Conservation (phyloP, 2,113 vertebrate species). For the Dipodomys stephensi region DNA sequence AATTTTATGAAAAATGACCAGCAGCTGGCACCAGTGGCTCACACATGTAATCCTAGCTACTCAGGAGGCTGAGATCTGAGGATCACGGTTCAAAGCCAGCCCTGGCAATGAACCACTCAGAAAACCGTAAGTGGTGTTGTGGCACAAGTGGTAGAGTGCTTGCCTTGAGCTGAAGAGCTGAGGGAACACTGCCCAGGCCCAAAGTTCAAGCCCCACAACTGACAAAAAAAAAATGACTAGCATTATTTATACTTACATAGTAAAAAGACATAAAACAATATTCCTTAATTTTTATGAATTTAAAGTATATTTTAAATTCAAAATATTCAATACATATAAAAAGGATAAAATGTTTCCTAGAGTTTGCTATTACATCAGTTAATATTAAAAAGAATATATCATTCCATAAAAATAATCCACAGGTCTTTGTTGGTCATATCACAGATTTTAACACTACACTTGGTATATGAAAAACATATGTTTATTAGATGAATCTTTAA, state of each 20-base stretch:
- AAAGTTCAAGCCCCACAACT: too few relatives aligned
- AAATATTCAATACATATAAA: background rate
- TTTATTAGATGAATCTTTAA: background rate
- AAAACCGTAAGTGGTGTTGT: too few relatives aligned
- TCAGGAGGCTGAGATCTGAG: too few relatives aligned
- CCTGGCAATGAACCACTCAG: too few relatives aligned
- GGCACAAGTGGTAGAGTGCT: too few relatives aligned
- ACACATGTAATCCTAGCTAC: too few relatives aligned
- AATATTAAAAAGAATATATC: background rate
- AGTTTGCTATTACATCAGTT: background rate
- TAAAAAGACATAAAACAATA: constrained; percentile 15
- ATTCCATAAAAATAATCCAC: background rate
- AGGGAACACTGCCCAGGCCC: too few relatives aligned
- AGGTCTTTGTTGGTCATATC: background rate
- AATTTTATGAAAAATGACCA: too few relatives aligned
- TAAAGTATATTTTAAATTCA: constrained; percentile 4
- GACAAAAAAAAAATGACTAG: background rate
- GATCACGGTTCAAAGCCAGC: too few relatives aligned
- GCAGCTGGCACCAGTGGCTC: too few relatives aligned
- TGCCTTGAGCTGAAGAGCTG: too few relatives aligned
- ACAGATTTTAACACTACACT: background rate
- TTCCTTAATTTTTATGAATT: constrained; percentile 2
- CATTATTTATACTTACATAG: constrained; percentile 11
- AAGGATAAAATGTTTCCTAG: background rate
- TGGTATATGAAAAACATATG: background rate